Evolutionary conservation across 2,797 vertebrate species (phyloP).

Genomic region (Sylvilagus floridanus): DNA sequence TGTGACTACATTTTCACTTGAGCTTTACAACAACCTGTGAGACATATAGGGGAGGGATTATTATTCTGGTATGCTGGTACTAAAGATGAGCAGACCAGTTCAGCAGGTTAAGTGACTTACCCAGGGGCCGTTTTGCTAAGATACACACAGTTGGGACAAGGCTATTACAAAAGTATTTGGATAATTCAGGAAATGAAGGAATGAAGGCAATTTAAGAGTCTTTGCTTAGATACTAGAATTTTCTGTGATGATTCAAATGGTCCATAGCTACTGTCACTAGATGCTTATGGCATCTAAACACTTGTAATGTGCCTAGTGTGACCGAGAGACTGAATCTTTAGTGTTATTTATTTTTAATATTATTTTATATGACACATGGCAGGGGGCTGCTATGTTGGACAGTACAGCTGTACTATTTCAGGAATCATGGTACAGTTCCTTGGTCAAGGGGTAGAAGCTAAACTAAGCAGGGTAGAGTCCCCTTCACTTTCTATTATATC

Average conservation of each 20-base stretch:
- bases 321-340: slow-evolving; percentile 1
- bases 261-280: background rate
- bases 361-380: background rate
- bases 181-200: slow-evolving; percentile 52
- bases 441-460: background rate
- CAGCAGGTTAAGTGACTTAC: slow-evolving; percentile 23
- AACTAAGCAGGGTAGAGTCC: background rate
- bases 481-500: background rate
- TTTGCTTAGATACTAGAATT: slow-evolving; percentile 8
- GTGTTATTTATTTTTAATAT: slow-evolving; percentile 35
- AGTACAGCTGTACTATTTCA: background rate
- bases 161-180: slow-evolving; percentile 1
- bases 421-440: background rate
- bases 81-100: slow-evolving; percentile 42
- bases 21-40: background rate
- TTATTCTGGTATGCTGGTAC: background rate
- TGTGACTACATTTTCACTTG: slow-evolving; percentile 16
- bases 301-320: background rate
- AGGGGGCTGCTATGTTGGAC: background rate
- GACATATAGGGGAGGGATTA: background rate
- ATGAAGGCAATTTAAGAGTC: background rate
- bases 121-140: background rate
- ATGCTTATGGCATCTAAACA: background rate
- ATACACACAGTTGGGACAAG: background rate
- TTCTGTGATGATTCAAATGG: background rate